Conservation (phyloP, 2,888 invertebrate species). For the Selenia dentaria region DNA sequence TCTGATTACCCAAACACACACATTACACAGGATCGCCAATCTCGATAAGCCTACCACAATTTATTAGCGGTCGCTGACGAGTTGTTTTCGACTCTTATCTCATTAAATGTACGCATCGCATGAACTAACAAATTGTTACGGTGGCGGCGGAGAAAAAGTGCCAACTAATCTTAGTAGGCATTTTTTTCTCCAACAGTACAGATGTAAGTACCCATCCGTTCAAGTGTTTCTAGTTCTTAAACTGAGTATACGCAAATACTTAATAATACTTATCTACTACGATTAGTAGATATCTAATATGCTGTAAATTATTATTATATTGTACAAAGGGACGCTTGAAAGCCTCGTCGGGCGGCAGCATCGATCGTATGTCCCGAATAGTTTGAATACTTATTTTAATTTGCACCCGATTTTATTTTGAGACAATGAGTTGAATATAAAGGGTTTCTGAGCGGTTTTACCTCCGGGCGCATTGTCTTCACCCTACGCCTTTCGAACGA, state of each 20-base stretch:
- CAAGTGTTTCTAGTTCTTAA: no score
- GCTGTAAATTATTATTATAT: no score
- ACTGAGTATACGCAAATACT: no score
- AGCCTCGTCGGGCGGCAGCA: slow-evolving; percentile 45
- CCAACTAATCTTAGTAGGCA: no score
- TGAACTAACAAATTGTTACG: slow-evolving; percentile 42
- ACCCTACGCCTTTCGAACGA: slow-evolving; percentile 77
- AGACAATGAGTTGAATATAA: slow-evolving; percentile 81
- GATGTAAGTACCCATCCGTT: no score
- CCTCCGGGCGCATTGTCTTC: slow-evolving; percentile 84
- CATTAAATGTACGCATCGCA: slow-evolving; percentile 40
- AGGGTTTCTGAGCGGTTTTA: slow-evolving; percentile 79
- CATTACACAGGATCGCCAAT: slow-evolving; percentile 73
- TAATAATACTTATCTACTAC: no score
- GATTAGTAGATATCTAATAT: no score
- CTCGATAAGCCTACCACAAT: slow-evolving; percentile 74
- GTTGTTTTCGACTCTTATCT: slow-evolving; percentile 63
- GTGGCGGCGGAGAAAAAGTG: slow-evolving; percentile 32
- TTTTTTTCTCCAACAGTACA: no score
- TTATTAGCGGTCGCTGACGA: slow-evolving; percentile 67
- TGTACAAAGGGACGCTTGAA: slow-evolving; percentile 49
- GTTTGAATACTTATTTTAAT: slow-evolving; percentile 75
- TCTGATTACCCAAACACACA: slow-evolving; percentile 79
- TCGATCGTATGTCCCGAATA: slow-evolving; percentile 43
- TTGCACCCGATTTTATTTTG: slow-evolving; percentile 84